Conservation (phyloP, 2,113 vertebrate genomes). For the Menidia beryllina region DNA sequence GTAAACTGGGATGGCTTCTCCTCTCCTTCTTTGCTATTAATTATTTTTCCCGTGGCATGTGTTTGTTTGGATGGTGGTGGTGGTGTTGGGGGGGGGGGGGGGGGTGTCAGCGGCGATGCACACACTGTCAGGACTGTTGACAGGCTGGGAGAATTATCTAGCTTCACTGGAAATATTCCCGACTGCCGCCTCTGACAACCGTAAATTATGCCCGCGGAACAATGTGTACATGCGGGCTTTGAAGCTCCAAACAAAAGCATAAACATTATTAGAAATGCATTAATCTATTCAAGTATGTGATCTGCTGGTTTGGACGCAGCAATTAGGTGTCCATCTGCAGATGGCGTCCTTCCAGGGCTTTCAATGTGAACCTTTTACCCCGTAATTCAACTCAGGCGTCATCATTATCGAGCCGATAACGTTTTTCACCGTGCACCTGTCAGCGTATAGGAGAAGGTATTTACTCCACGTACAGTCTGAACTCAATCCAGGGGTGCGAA, state of each 20-base stretch:
- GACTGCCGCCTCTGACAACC: slow-evolving; percentile 79
- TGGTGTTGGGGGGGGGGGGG: too few species aligned
- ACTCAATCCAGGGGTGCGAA: slow-evolving; percentile 10
- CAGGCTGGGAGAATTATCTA: slow-evolving; percentile 82
- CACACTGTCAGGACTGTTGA: slow-evolving; percentile 83
- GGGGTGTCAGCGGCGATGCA: slow-evolving; percentile 81
- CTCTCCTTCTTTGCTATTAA: slow-evolving; percentile 78
- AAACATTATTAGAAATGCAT: slow-evolving; percentile 83
- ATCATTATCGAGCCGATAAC: slow-evolving; percentile 71
- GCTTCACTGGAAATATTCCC: slow-evolving; percentile 80
- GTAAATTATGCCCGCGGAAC: slow-evolving; percentile 81
- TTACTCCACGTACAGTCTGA: slow-evolving; percentile 17
- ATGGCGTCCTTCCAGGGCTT: slow-evolving; percentile 54
- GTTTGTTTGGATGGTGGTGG: slow-evolving; percentile 77
- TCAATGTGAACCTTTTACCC: slow-evolving; percentile 58
- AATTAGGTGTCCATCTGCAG: slow-evolving; percentile 64
- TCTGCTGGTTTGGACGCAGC: slow-evolving; percentile 56
- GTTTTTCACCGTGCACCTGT: slow-evolving; percentile 28
- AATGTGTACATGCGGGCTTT: slow-evolving; percentile 71
- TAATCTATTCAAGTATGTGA: slow-evolving; percentile 77
- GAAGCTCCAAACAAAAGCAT: slow-evolving; percentile 75
- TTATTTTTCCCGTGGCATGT: slow-evolving; percentile 81
- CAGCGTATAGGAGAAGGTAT: slow-evolving; percentile 11
- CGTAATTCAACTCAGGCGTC: slow-evolving; percentile 67
- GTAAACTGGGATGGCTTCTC: slow-evolving; percentile 69